A percentile compares a stretch with the other conserved stretches of the same genome.
These are phyloP conservation scores for Agrochola lota DNA, from an alignment of 2,888 invertebrate genomes.

Conservation along the genomic window DNA sequence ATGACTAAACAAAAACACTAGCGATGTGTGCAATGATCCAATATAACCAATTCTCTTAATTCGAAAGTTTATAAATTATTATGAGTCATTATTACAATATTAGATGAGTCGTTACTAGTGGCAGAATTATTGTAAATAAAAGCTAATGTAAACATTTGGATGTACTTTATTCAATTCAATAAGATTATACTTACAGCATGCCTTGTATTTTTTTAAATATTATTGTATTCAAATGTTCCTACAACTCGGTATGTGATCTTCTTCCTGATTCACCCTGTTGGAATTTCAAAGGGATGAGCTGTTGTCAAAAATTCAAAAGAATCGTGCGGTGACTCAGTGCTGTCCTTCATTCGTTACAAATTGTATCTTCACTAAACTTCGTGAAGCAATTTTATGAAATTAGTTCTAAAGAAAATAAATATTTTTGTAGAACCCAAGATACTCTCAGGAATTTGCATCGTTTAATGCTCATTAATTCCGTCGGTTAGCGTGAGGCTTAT, in stretches of 20 bases:
- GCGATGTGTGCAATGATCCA: slow-evolving; percentile 56
- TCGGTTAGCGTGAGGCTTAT: slow-evolving; percentile 66
- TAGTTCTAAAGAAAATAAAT: slow-evolving; percentile 14
- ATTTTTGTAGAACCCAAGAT: slow-evolving; percentile 28
- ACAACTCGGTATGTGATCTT: slow-evolving; percentile 58
- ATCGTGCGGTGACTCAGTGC: slow-evolving; percentile 76
- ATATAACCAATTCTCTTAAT: slow-evolving; percentile 56
- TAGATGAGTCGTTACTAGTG: not conserved
- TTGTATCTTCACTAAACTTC: slow-evolving; percentile 37
- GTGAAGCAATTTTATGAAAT: slow-evolving; percentile 17
- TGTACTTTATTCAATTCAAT: not conserved
- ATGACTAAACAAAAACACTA: slow-evolving; percentile 62
- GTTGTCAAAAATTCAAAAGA: slow-evolving; percentile 77
- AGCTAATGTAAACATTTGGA: not conserved
- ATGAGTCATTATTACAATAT: slow-evolving; percentile 44
- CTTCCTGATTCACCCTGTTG: slow-evolving; percentile 79
- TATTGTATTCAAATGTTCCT: slow-evolving; percentile 20
- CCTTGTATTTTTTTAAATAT: slow-evolving; percentile 9
- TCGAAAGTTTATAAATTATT: slow-evolving; percentile 58
- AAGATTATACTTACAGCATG: not conserved
- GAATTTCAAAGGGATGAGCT: slow-evolving; percentile 73
- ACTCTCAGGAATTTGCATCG: slow-evolving; percentile 61
- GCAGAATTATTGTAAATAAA: slow-evolving; percentile 3
- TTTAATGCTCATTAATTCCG: slow-evolving; percentile 71
- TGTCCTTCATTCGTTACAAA: slow-evolving; percentile 58